Evolutionary conservation across 2,113 vertebrate species (phyloP), one percentile per base, ranked within the genome.

Genomic region (Zosterops japonicus): DNA sequence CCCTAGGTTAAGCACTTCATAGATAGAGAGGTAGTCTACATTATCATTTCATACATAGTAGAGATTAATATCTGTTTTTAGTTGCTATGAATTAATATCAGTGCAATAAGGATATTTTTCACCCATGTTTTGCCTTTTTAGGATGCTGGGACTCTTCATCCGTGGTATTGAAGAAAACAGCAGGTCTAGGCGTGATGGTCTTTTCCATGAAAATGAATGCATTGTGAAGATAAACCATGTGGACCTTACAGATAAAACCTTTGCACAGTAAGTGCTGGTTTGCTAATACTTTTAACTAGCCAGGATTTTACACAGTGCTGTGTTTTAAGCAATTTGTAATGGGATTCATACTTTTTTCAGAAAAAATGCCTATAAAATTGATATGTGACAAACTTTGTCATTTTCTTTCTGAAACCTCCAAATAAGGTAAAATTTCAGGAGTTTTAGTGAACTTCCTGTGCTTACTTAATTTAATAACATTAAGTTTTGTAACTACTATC

Each of bases 121-220:
- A 75, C 27, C 64, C 81, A 22, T 87, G 16, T 93, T 92, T 60
- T 39, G 23, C 33, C 3, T 94, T 95, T 96, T 96, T 65, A 99
- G 99, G 97, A 97, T 99, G 95, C 98, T 99, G 21, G 99, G 99
- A 52, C 98, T 99, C 72, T 99, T 98, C 93, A 99, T 99, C 75
- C 98, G 99, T 50, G 99, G 98, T 41, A 98, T 99, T 93, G 99
- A 99, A 94, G 99, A 99, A 91, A 98, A 98, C 88, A 99, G 99
- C 94, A 98, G 99, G 78, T 99, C 99, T 41, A 98, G 98, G 86
- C 98, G 97, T 89, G 98, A 99, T 81, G 98, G 98, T 27, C 97
- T 99, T 63, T 99, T 99, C 94, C 97, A 98, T 44, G 99, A 99
- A 92, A 99, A 99, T 14, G 99, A 99, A 88, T 99, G 99, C 95